Percentiles rank a stretch among this genome's conserved stretches.
Conservation (phyloP, 1,140 invertebrate species). For the Drosophila kanapiae region DNA sequence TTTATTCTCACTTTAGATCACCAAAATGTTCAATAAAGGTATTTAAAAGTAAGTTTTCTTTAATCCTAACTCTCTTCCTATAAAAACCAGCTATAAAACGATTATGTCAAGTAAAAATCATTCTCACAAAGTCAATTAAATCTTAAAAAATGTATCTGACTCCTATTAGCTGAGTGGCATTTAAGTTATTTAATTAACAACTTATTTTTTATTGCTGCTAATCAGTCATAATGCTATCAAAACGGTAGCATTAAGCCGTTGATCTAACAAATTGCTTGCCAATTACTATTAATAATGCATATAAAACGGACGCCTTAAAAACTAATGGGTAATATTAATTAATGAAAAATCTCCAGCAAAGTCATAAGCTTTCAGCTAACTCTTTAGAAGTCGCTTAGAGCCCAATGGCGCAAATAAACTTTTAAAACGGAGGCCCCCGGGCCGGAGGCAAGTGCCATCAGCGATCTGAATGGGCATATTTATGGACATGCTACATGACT, state of each 20-base stretch:
- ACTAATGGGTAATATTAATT: slow-evolving; percentile 15
- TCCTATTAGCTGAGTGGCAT: background rate
- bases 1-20: background rate
- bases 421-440: slow-evolving; percentile 1
- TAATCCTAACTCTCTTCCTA: no score
- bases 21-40: background rate
- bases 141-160: slow-evolving; percentile 1
- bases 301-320: slow-evolving; percentile 6
- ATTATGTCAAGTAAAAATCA: background rate
- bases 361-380: slow-evolving; percentile 12
- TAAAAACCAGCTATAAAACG: background rate
- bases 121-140: background rate
- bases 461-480: slow-evolving; percentile 32
- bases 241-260: slow-evolving; percentile 15
- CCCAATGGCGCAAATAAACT: slow-evolving; percentile 26
- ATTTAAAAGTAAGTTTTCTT: background rate
- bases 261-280: slow-evolving; percentile 28
- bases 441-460: slow-evolving; percentile 23
- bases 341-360: background rate
- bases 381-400: slow-evolving; percentile 7
- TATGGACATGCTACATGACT: slow-evolving; percentile 28
- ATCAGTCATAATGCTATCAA: slow-evolving; percentile 1
- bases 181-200: slow-evolving; percentile 22
- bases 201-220: background rate
- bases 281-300: slow-evolving; percentile 31